Evolutionary conservation across 92 coral and sea anemone genomes (phyloP), one percentile per base, ranked within the genome.

Genomic region (Heteractis magnifica): DNA sequence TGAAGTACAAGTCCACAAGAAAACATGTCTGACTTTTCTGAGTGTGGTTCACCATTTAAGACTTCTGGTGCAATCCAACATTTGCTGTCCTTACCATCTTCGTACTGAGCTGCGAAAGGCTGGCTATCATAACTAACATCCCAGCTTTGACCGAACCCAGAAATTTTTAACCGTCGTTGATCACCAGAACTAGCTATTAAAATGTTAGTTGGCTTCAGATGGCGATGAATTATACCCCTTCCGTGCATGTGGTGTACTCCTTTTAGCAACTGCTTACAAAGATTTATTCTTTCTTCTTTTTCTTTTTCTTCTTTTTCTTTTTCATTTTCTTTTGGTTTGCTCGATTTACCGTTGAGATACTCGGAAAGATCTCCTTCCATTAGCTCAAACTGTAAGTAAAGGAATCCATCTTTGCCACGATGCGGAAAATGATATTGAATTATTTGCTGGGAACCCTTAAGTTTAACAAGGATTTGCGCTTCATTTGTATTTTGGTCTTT

Each of bases 21-120:
- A 68, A 68, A 68, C 73, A 68, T 26, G 49, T 68, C 73, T 68
- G 73, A 68, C 26, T 68, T 50, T 26, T 68, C 26, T 20, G 73
- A 68, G 23, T 68, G 73, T 6, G 49, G 10, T 8, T 68, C 5
- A 8, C 3, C 3, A 68, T 23, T 3, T 68, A 68, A 68, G 13
- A 68, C 73, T 68, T 68, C 73, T 68, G 49, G 73, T 4, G 49
- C 15, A 2, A 21, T 9, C 73, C 73, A 68, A 21, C 48, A 21
- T 11, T 68, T 21, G 49, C 49, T 68, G 21, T 6, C 14, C 73
- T 4, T 26, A 26, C 21, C 73, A 4, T 20, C 49, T 20, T 10
- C 15, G 21, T 68, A 11, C 15, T 8, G 6, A 20, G 49, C 4
- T 26, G 14, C 14, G 1, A 68, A 62, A 62, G 34, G 26, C 1